phyloP scores from a whole-genome alignment of 2,113 vertebrate species.

The Alosa alosa region DNA sequence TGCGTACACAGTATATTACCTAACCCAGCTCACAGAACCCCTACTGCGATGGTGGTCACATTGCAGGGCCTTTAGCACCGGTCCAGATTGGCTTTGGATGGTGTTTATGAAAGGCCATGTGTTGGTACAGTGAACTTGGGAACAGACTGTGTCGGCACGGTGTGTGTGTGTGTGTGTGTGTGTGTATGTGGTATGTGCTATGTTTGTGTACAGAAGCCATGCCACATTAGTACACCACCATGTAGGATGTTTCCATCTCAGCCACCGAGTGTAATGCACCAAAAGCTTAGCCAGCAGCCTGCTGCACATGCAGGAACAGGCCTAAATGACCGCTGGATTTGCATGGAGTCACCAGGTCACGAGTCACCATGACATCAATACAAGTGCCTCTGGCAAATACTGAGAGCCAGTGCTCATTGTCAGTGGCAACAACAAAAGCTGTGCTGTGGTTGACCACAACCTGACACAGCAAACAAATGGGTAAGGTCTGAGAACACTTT shows the following conservation, averaged over 20 bases:
- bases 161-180: not conserved
- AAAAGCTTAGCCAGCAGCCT: not conserved
- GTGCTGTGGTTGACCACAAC: not conserved
- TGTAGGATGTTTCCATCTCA: not conserved
- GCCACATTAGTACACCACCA: not conserved
- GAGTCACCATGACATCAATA: not conserved
- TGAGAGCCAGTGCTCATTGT: not conserved
- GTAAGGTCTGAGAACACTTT: no score
- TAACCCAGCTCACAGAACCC: not conserved
- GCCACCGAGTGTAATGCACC: not conserved
- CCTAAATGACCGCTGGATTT: no score
- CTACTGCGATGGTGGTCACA: not conserved
- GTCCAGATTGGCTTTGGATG: not conserved
- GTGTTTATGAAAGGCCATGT: not conserved
- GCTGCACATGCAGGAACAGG: not conserved
- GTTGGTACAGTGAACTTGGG: not conserved
- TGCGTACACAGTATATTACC: not conserved
- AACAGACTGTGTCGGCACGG: not conserved
- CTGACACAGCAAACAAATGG: no score
- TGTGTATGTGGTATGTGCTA: not conserved
- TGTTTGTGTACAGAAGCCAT: constrained; percentile 1
- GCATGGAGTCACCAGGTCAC: no score
- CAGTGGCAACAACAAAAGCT: not conserved
- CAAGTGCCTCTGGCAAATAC: not conserved
- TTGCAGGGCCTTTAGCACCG: not conserved